Base-by-base conservation (phyloP, 1,140 invertebrate genomes). In the Solenopsis fugax region DNA sequence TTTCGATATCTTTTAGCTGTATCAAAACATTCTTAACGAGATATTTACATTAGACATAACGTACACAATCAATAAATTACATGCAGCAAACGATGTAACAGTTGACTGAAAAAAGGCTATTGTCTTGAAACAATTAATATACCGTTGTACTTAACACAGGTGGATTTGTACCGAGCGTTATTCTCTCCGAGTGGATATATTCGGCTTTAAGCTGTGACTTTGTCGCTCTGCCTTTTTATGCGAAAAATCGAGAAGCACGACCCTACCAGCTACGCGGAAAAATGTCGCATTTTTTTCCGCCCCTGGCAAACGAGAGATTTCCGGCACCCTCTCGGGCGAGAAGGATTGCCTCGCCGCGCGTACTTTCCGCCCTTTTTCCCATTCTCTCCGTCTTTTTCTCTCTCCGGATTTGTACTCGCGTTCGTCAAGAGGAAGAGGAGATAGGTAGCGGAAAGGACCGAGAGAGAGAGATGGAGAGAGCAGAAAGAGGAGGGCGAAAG, bases 301-400 rank as follows among this genome's bases (percentile, higher is more conserved):
- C 62, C 76, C n/a, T 29, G 76, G 80, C 77, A 75, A 84, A 54
- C 45, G 78, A 87, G 60, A 65, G 86, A 87, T 87, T 87, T 84
- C 80, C 80, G 80, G 24, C 80, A 84, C 69, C 80, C 78, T 84
- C 69, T 84, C 81, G 67, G n/a, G 69, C 80, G 80, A 60, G 80
- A 60, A 82, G 67, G 54, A 82, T 67, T 73, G 54, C 45, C 67
- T 34, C 56, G 1, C 1, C 56, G 54, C 64, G 77, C 50, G 54
- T 64, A 45, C 69, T 75, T 78, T 85, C 71, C 69, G 64, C 81
- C 58, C 88, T 65, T 80, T 75, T 77, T 84, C 65, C 78, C 67
- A 80, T 89, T 72, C 77, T 62, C 71, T 52, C 54, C 16, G n/a
- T 75, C 50, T 54, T 45, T 80, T 24, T 62, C 54, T 72, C 34